A percentile compares a stretch with the other conserved stretches of the same genome.
phyloP scores from a whole-genome alignment of 2,797 vertebrate species.

The Enteromius unitaeniatus region DNA sequence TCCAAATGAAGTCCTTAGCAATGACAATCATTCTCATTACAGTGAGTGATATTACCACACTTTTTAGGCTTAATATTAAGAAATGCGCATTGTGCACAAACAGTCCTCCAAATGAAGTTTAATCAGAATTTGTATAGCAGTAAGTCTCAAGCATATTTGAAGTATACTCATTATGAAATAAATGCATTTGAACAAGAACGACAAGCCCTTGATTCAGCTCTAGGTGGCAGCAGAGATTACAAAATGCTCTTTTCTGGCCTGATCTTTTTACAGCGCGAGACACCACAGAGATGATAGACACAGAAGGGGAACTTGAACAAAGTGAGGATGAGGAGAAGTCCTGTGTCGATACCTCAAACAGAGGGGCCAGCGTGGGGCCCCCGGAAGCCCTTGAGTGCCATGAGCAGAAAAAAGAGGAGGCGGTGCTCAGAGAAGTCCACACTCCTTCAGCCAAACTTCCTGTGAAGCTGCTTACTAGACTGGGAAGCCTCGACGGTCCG shows the following conservation, averaged over 20 bases:
- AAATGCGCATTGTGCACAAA: not conserved
- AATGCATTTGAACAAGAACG: not conserved
- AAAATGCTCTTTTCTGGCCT: not conserved
- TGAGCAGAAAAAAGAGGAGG: conserved; percentile 58
- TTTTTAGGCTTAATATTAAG: not conserved
- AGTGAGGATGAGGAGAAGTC: conserved; percentile 70
- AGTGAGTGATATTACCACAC: not conserved
- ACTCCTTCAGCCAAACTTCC: conserved; percentile 73
- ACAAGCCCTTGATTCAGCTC: conserved; percentile 59
- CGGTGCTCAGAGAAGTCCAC: conserved; percentile 67
- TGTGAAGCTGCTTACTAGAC: conserved; percentile 76
- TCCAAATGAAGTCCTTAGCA: too few species aligned
- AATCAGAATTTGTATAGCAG: not conserved
- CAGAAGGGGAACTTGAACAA: conserved; percentile 63
- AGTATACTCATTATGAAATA: not conserved
- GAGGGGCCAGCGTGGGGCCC: conserved; percentile 49
- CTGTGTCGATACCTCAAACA: conserved; percentile 59
- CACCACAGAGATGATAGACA: conserved; percentile 70
- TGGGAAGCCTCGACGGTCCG: conserved; percentile 81
- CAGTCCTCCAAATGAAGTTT: too few species aligned
- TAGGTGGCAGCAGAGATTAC: conserved; percentile 69
- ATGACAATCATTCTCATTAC: too few species aligned
- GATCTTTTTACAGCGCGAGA: conserved; percentile 69
- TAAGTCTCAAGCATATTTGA: not conserved
- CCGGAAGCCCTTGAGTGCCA: conserved; percentile 62